Evolutionary conservation across 2,888 invertebrate species (phyloP), one percentile per base, ranked within the genome.

Genomic region (Nesidiocoris tenuis): DNA sequence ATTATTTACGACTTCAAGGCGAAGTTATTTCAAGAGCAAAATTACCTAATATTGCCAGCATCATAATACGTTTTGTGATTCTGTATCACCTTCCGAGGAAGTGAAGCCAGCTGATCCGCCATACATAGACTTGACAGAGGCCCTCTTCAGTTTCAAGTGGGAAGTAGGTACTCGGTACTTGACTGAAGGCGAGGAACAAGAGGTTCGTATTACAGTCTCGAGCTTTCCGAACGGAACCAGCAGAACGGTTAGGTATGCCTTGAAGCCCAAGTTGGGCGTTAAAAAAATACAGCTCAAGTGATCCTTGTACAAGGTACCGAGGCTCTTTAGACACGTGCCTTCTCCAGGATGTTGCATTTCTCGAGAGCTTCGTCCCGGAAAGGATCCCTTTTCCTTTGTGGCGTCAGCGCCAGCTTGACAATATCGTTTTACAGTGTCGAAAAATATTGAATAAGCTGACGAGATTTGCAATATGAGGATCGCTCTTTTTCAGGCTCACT

Each of bases 331-430:
- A 65, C 65, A 65, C 65, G 65, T 65, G 65, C 65, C 65, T 65
- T 65, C 25, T 65, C 25, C 17, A 65, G 65, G 65, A 65, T 65
- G 65, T 65, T 65, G 65, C 65, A 65, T 65, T 65, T 39, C 9
- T 65, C 18, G 17, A 65, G 39, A 39, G 21, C 19, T 39, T n/a
- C 65, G 25, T 65, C 25, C 39, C 65, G 21, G 65, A 22, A 16
- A 22, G 22, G 21, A 19, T 23, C 19, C 21, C 39, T 12, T n/a
- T 18, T n/a, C 61, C 61, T 17, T 17, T 19, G 18, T 65, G 25
- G 19, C 25, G 39, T 24, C 18, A 39, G 65, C 25, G 25, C 17
- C 65, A 25, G 65, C 39, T 65, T 65, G 18, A n/a, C 17, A 39
- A 39, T 24, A 65, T 65, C 65, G 39, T 65, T 25, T 65, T 65